Evolutionary conservation across 2,113 vertebrate species (phyloP).

Genomic region (Corythornis cristatus): DNA sequence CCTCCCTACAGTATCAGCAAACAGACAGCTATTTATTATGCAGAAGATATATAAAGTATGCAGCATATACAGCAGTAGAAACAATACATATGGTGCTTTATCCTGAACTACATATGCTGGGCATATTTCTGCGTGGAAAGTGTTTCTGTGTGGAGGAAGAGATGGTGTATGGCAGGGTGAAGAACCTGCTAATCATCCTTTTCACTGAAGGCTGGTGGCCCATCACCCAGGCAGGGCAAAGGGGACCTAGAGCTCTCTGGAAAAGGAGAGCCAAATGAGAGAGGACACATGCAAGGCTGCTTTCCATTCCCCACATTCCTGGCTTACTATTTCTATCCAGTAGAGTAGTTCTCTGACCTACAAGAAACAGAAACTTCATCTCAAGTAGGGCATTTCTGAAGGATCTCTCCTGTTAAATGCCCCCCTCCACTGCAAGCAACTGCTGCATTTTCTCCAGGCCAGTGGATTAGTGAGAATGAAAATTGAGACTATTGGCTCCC

Average conservation of each 20-base stretch:
- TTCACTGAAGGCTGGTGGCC: neutral
- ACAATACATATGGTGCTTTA: neutral
- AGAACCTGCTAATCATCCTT: conserved; percentile 25
- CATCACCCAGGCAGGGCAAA: neutral
- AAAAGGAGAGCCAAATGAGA: neutral
- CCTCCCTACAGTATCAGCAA: neutral
- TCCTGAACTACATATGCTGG: neutral
- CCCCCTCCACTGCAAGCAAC: neutral
- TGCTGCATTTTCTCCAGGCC: neutral
- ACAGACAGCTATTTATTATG: neutral
- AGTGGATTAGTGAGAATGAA: neutral
- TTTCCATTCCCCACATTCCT: neutral
- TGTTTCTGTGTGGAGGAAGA: neutral
- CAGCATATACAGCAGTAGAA: neutral
- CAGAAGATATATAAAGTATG: neutral
- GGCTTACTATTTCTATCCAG: conserved; percentile 7
- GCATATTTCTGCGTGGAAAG: neutral
- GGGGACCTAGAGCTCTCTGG: neutral
- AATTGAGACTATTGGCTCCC: conserved; percentile 31
- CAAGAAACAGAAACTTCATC: conserved; percentile 32
- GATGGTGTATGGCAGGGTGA: neutral
- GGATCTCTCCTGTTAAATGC: neutral
- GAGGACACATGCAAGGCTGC: neutral
- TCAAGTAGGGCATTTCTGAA: neutral
- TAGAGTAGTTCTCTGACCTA: neutral